Evolutionary conservation across 1,140 invertebrate species (phyloP).

Genomic region (Drosophila erecta): DNA sequence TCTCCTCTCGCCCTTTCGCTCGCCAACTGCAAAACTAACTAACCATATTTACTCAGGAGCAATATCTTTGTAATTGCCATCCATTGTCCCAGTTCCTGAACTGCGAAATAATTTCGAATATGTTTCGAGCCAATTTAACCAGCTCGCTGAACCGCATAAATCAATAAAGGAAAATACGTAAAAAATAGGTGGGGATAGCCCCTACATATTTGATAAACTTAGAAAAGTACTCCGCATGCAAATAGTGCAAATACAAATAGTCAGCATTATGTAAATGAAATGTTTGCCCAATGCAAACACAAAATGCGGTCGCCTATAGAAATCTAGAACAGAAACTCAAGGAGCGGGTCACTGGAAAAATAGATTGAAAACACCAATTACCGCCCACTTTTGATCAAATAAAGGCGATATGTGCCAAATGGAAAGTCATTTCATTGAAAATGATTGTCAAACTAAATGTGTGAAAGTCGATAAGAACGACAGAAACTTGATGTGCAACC

Average conservation of each 20-base stretch:
- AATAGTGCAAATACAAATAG: constrained; percentile 70
- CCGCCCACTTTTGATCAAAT: constrained; percentile 16
- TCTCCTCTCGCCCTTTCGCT: constrained; percentile 28
- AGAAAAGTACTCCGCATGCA: constrained; percentile 36
- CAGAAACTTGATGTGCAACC: background rate
- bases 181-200: constrained; percentile 11
- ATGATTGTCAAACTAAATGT: background rate
- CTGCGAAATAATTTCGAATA: constrained; percentile 35
- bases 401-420: constrained; percentile 1
- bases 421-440: constrained; percentile 6
- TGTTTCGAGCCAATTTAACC: constrained; percentile 31
- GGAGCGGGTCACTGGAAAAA: constrained; percentile 25
- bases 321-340: constrained; percentile 44
- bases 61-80: too few relatives aligned
- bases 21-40: constrained; percentile 10
- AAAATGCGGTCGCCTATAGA: constrained; percentile 54
- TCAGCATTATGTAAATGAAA: constrained; percentile 80
- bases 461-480: too few relatives aligned
- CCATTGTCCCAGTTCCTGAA: background rate
- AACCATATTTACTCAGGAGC: background rate
- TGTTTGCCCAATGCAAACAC: constrained; percentile 71
- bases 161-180: constrained; percentile 54
- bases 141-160: constrained; percentile 50
- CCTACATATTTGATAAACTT: constrained; percentile 47
- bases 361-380: constrained; percentile 22